These are phyloP conservation scores for Dasypolia templi DNA, from an alignment of 2,888 invertebrate genomes.

Conservation along the genomic window DNA sequence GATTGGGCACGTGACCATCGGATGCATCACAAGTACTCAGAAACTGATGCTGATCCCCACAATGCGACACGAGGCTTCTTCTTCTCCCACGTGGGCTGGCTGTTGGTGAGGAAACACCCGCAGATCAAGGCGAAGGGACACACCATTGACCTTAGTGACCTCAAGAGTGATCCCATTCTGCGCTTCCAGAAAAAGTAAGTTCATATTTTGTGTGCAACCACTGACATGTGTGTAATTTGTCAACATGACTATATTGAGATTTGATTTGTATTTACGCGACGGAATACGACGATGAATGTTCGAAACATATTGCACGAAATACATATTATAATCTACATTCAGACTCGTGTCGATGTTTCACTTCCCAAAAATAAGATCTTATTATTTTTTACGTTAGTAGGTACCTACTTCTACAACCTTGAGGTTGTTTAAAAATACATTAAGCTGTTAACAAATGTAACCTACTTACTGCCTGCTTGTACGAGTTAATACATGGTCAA, in stretches of 20 bases:
- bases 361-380: too few relatives aligned
- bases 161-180: constrained; percentile 94
- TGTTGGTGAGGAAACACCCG: constrained; percentile 97
- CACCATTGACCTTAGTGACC: constrained; percentile 95
- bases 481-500: too few relatives aligned
- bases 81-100: constrained; percentile 98
- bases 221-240: neutral
- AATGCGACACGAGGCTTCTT: constrained; percentile 98
- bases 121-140: constrained; percentile 96
- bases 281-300: neutral
- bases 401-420: too few relatives aligned
- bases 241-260: neutral
- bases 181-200: constrained; percentile 96
- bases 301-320: constrained; percentile 11
- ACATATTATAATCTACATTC: constrained; percentile 1
- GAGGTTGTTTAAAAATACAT: neutral
- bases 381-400: neutral
- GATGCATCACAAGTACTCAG: constrained; percentile 97
- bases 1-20: constrained; percentile 95
- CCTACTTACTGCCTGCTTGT: neutral
- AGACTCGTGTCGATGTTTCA: neutral
- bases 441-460: neutral
- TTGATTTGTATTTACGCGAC: constrained; percentile 27
- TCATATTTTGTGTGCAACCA: neutral
- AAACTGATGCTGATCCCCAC: constrained; percentile 98